These are phyloP conservation scores for Rhysida immarginata DNA, from an alignment of 1,140 invertebrate genomes.

Conservation along the genomic window DNA sequence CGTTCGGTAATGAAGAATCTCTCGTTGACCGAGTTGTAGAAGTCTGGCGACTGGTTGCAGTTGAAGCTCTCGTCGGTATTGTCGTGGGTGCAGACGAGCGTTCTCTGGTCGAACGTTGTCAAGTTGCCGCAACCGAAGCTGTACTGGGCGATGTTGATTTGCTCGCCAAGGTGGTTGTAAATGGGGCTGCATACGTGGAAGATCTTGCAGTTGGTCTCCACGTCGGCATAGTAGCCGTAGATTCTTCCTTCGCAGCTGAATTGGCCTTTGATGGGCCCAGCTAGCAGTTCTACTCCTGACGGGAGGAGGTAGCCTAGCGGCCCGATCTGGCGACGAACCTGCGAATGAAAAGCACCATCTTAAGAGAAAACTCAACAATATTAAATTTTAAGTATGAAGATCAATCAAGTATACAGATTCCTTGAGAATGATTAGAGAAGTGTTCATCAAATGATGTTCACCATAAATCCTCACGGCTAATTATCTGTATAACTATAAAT, in stretches of 20 bases:
- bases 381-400: no score
- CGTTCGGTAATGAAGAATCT: no score
- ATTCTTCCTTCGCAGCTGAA: conserved; percentile 22
- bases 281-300: conserved; percentile 18
- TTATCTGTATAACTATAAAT: no score
- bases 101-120: conserved; percentile 19
- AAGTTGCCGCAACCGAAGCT: conserved; percentile 21
- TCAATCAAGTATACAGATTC: no score
- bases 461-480: no score
- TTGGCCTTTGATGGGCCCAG: conserved; percentile 16
- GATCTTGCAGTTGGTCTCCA: conserved; percentile 22
- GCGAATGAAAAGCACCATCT: no score
- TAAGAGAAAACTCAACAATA: no score
- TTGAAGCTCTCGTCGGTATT: conserved; percentile 7
- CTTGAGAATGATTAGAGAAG: no score
- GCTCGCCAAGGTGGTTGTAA: conserved; percentile 11
- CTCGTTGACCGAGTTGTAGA: no score
- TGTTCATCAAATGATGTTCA: no score
- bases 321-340: no score
- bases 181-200: conserved; percentile 22
- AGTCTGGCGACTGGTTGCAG: conserved; percentile 10
- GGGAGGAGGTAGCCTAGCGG: no score
- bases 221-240: conserved; percentile 26
- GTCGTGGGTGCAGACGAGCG: background rate
- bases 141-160: conserved; percentile 13